Evolutionary conservation across 2,113 vertebrate species (phyloP).

Genomic region (Cryptotis parvus): DNA sequence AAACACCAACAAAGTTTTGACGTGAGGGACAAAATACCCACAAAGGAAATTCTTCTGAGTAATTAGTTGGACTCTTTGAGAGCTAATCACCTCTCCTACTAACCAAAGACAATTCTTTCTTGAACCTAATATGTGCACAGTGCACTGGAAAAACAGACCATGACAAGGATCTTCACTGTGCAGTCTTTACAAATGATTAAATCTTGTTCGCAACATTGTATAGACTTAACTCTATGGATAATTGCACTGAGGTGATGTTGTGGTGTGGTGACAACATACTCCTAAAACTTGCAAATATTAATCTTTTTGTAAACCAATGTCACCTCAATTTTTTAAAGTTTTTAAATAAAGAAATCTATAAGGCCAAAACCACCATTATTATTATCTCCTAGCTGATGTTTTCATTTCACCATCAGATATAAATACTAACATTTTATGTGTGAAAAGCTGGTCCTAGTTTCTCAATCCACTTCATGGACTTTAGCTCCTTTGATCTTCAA

Average conservation of each 20-base stretch:
- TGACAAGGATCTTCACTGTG: neutral
- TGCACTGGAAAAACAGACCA: neutral
- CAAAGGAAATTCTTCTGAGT: neutral
- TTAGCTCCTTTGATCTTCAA: constrained; percentile 9
- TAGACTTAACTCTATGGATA: neutral
- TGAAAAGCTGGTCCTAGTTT: constrained; percentile 19
- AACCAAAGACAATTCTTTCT: neutral
- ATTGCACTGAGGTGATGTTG: too few relatives aligned
- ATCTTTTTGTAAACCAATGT: too few relatives aligned
- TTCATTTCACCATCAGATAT: neutral
- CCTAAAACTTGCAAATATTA: too few relatives aligned
- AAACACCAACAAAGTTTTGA: neutral
- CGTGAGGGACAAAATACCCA: neutral
- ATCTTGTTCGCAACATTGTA: neutral
- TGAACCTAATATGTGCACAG: neutral
- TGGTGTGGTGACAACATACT: too few relatives aligned
- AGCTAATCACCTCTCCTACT: neutral
- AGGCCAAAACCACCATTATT: neutral
- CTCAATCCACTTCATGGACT: neutral
- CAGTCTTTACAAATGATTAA: constrained; percentile 6
- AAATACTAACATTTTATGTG: neutral
- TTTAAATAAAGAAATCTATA: constrained; percentile 19
- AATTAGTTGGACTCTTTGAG: neutral
- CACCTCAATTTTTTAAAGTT: too few relatives aligned
- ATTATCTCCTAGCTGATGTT: neutral